Evolutionary conservation across 2,888 invertebrate genomes (phyloP), one percentile per base, ranked within the genome.

Genomic region (Sarcophaga rosellei): DNA sequence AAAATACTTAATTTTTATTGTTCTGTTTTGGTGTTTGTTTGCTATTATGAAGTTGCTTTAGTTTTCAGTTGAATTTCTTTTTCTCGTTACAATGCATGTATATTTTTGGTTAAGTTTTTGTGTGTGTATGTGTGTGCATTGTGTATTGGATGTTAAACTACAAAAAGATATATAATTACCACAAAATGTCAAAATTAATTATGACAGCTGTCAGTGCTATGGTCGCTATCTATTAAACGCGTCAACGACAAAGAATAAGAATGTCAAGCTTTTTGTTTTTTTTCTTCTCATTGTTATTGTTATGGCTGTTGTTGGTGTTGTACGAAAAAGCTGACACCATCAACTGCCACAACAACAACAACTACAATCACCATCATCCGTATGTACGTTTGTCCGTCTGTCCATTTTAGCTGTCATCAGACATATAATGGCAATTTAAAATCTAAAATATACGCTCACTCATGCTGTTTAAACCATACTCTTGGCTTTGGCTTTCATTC

Each of bases 141-240:
- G 61, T 85, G 59, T 83, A 66, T 81, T 83, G 72, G 68, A 72
- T 81, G 78, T 78, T 84, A 82, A 85, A 87, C 81, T 10, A 35
- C 35, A 35, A 35, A 88, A 84, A 88, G 89, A 91, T 90, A 91
- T 92, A 91, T 92, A 92, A 92, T 92, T 92, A 92, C 91, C 91
- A 88, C 89, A 89, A 90, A 91, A 90, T 91, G 92, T 93, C 92
- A 91, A 91, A 92, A 92, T 92, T 93, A 92, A 93, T 92, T 92
- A 92, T 92, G 93, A 93, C 92, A 92, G 93, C 93, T 92, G 92
- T 92, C 93, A 92, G 92, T 90, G 89, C 89, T 90, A 90, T 87
- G 83, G 88, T 89, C 85, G 87, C 88, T 88, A 87, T 88, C 88
- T 88, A 85, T 86, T 88, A 87, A 88, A 85, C 84, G 87, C 86